phyloP scores from a whole-genome alignment of 2,113 vertebrate species.

The Anseranas semipalmata region DNA sequence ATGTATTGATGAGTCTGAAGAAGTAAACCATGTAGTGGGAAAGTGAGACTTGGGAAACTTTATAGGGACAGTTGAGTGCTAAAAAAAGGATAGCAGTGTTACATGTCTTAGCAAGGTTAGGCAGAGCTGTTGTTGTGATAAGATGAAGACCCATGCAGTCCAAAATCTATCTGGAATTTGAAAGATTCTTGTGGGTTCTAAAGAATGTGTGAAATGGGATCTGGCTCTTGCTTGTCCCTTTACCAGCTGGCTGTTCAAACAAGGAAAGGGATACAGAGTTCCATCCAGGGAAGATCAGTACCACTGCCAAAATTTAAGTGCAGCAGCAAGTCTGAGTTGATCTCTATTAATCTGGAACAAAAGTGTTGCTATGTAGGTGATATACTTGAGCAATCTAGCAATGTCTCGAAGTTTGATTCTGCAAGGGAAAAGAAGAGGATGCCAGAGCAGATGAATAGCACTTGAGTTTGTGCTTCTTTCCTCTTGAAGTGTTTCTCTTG shows the following conservation, averaged over 20 bases:
- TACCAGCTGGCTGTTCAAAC: not conserved
- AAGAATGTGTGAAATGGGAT: fast-evolving
- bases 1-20: not conserved
- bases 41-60: not conserved
- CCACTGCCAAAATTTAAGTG: not conserved
- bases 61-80: not conserved
- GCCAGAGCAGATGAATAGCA: not conserved
- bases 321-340: not conserved
- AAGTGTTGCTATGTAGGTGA: not conserved
- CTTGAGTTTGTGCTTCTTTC: not conserved
- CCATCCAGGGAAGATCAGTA: not conserved
- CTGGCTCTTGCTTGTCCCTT: not conserved
- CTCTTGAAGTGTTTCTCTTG: not conserved
- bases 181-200: not conserved
- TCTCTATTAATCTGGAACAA: not conserved
- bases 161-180: not conserved
- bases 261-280: not conserved
- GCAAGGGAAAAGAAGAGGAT: not conserved
- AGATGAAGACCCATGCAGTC: not conserved
- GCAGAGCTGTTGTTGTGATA: not conserved
- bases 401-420: not conserved
- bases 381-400: not conserved
- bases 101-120: not conserved
- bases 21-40: not conserved
- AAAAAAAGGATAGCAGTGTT: not conserved